phyloP scores from a whole-genome alignment of 2,888 invertebrate species.

The Aelia acuminata region DNA sequence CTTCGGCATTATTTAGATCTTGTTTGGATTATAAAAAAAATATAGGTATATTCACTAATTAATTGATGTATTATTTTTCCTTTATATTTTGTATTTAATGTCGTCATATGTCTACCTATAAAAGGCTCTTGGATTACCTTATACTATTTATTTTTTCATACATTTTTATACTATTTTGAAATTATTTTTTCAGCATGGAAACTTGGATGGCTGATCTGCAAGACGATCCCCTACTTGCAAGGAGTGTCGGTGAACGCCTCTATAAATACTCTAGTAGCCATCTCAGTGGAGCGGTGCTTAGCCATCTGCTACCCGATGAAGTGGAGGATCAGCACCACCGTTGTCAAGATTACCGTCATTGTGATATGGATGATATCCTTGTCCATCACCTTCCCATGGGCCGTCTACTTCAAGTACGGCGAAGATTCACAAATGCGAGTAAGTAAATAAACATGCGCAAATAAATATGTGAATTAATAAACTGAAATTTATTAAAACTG shows the following conservation, averaged over 20 bases:
- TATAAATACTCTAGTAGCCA: constrained; percentile 74
- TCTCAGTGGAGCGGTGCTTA: constrained; percentile 73
- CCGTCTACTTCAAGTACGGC: constrained; percentile 69
- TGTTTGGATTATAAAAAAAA: too few species aligned
- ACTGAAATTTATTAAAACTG: too few species aligned
- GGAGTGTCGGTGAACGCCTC: constrained; percentile 74
- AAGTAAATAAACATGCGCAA: too few species aligned
- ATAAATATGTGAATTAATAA: too few species aligned
- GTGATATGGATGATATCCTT: constrained; percentile 71
- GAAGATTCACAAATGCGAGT: constrained; percentile 69
- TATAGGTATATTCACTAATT: too few species aligned
- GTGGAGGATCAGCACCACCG: constrained; percentile 70
- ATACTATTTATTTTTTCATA: too few species aligned
- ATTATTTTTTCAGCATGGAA: constrained; percentile 72
- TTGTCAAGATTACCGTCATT: constrained; percentile 70
- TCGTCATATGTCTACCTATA: too few species aligned
- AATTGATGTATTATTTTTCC: too few species aligned
- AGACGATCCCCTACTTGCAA: constrained; percentile 73
- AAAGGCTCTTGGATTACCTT: too few species aligned
- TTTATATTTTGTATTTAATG: too few species aligned
- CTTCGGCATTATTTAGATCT: too few species aligned
- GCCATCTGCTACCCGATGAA: constrained; percentile 72
- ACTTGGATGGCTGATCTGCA: constrained; percentile 73
- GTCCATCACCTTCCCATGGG: constrained; percentile 72
- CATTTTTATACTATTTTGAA: too few species aligned